These are phyloP conservation scores for Crotophaga sulcirostris DNA, from an alignment of 2,113 vertebrate species.

Conservation along the genomic window DNA sequence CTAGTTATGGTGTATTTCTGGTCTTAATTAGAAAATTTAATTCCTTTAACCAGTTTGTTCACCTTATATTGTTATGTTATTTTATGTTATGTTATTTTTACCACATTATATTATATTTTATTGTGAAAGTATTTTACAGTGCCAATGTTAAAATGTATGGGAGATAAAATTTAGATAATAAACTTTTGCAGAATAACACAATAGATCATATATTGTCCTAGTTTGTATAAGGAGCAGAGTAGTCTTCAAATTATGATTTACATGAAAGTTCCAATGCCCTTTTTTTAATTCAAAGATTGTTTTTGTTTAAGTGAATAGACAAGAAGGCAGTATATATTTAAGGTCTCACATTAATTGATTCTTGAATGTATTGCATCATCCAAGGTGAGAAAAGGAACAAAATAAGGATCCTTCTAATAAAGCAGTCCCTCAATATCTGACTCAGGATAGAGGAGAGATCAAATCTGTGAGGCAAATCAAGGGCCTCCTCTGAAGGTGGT, in stretches of 20 bases:
- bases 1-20: neutral
- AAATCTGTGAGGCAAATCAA: neutral
- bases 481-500: neutral
- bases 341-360: neutral
- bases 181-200: neutral
- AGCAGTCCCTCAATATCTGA: neutral
- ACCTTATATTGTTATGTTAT: neutral
- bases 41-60: neutral
- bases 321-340: neutral
- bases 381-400: neutral
- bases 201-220: neutral
- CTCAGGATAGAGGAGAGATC: neutral
- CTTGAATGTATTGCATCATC: neutral
- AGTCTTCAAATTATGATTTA: neutral
- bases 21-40: neutral
- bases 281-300: neutral
- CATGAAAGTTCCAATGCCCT: neutral
- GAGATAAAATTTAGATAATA: neutral
- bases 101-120: neutral
- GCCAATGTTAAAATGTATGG: neutral
- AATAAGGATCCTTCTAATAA: neutral
- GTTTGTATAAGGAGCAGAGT: neutral
- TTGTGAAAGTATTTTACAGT: neutral
- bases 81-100: neutral
- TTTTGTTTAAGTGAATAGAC: neutral